phyloP scores from a whole-genome alignment of 2,113 vertebrate species.

The Catharus minimus region DNA sequence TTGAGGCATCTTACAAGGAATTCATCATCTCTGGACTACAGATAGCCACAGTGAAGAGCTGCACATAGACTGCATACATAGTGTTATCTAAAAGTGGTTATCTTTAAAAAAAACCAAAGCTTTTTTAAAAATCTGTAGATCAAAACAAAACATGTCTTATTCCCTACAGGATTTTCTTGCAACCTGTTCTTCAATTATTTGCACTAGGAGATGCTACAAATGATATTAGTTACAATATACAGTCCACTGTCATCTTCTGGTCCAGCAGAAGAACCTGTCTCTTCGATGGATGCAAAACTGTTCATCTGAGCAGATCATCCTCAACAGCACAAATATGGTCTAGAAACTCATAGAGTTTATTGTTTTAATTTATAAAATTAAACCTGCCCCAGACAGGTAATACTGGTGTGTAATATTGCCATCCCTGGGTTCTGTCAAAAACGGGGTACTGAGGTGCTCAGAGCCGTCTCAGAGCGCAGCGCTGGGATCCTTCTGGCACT shows the following conservation, averaged over 20 bases:
- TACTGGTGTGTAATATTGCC: slow-evolving; percentile 67
- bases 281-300: slow-evolving; percentile 64
- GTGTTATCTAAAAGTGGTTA: slow-evolving; percentile 51
- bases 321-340: slow-evolving; percentile 70
- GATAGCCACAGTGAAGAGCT: slow-evolving; percentile 52
- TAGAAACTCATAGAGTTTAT: slow-evolving; percentile 83
- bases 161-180: slow-evolving; percentile 46
- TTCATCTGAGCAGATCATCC: slow-evolving; percentile 76
- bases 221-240: slow-evolving; percentile 50
- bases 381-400: slow-evolving; percentile 79
- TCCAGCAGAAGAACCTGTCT: slow-evolving; percentile 73
- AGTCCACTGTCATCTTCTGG: slow-evolving; percentile 63
- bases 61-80: slow-evolving; percentile 36
- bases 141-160: slow-evolving; percentile 33
- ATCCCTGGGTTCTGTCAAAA: slow-evolving; percentile 73
- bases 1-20: slow-evolving; percentile 9
- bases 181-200: slow-evolving; percentile 49
- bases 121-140: slow-evolving; percentile 13
- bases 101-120: slow-evolving; percentile 23
- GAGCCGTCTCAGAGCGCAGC: slow-evolving; percentile 68
- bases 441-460: slow-evolving; percentile 68
- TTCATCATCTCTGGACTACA: slow-evolving; percentile 4
- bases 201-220: slow-evolving; percentile 55
- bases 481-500: slow-evolving; percentile 75
- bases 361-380: slow-evolving; percentile 84